Evolutionary conservation across 2,797 vertebrate species (phyloP), one percentile per base, ranked within the genome.

Genomic region (Jordanella pulchra): DNA sequence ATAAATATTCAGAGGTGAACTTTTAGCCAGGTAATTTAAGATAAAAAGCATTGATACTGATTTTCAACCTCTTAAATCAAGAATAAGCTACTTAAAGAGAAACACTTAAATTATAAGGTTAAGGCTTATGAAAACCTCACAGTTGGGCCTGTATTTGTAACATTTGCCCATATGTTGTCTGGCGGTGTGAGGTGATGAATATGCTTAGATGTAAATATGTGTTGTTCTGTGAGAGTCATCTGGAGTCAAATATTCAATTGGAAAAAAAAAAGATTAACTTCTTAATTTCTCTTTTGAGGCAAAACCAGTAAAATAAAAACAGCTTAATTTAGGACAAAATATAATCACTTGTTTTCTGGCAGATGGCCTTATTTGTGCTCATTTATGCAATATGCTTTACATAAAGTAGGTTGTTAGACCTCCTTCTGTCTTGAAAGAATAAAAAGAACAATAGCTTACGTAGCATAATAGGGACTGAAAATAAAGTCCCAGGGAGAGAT

Each of bases 341-440:
- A n/a, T 15, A 65, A 56, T 77, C 23, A 50, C 13, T 65, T 48
- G 18, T 67, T 76, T 56, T 2, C 12, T 18, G n/a, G 30, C 58
- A 25, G 23, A 3, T 3, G 32, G 18, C 69, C 17, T 50, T 2
- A 64, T 17, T 65, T 72, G 6, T 61, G 69, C 27, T 69, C 14
- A 64, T 65, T 66, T 63, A 66, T 71, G 12, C 45, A 67, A 71
- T 27, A 67, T 27, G 0, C 13, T 13, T 35, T 80, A 50, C 74
- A 73, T 85, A 72, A 79, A 28, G 50, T 76, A 54, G 27, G 69
- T 71, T 74, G 42, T 48, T 58, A 69, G 6, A 67, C 51, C 69
- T 48, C 42, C 69, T 42, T n/a, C 64, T 56, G 55, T 61, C 47
- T 48, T 64, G 42, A 75, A 67, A 51, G 9, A 39, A 55, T 45